These are phyloP conservation scores for Dicrurus megarhynchus DNA, from an alignment of 2,113 vertebrate genomes.

Conservation along the genomic window DNA sequence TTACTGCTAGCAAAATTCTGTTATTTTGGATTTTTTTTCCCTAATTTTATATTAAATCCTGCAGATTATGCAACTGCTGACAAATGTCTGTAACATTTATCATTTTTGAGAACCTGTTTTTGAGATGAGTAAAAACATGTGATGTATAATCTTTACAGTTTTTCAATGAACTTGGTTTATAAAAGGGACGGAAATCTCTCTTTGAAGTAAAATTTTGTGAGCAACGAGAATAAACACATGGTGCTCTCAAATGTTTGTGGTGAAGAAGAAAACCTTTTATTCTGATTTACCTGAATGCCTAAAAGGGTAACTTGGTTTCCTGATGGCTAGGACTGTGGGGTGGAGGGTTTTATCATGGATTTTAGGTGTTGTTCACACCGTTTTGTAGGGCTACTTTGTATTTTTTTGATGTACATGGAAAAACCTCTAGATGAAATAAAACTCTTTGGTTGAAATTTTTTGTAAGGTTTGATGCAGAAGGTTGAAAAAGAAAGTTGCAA, in stretches of 20 bases:
- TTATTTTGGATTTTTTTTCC: not conserved
- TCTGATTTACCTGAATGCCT: not conserved
- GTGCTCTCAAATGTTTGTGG: not conserved
- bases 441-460: not conserved
- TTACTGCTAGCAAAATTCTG: not conserved
- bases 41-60: not conserved
- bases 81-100: not conserved
- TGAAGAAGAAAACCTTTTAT: not conserved
- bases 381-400: not conserved
- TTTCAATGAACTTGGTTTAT: not conserved
- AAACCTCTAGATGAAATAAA: not conserved
- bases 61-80: not conserved
- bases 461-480: not conserved
- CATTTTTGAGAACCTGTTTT: not conserved
- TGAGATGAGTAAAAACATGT: not conserved
- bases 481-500: not conserved
- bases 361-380: not conserved
- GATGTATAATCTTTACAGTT: not conserved
- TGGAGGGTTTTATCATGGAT: not conserved
- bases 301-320: not conserved
- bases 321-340: not conserved
- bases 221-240: not conserved
- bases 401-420: not conserved
- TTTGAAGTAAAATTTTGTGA: not conserved
- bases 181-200: not conserved